These are phyloP conservation scores for Harpegnathos saltator DNA, from an alignment of 1,140 invertebrate genomes.

Conservation along the genomic window DNA sequence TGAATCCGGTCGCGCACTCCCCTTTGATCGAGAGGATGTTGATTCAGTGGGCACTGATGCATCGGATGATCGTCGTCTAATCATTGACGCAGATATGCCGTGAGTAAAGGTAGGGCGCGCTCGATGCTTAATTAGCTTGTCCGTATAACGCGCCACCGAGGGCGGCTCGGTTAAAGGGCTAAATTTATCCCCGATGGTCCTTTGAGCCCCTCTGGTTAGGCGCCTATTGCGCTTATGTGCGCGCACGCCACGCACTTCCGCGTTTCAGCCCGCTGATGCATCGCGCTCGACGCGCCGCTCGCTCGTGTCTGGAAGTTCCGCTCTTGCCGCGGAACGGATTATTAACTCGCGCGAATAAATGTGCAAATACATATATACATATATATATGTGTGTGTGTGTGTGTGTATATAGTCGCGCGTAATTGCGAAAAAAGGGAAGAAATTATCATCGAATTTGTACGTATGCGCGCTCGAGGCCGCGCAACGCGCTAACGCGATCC, in stretches of 20 bases:
- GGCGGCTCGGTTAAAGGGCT: slow-evolving; percentile 55
- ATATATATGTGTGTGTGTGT: no score
- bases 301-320: slow-evolving; percentile 46
- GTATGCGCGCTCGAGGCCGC: no score
- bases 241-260: slow-evolving; percentile 59
- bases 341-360: no score
- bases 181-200: slow-evolving; percentile 58
- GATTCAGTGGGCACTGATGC: slow-evolving; percentile 44
- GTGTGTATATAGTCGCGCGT: no score
- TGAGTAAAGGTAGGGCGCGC: slow-evolving; percentile 39
- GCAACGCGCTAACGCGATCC: no score
- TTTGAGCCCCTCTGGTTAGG: slow-evolving; percentile 53
- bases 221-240: slow-evolving; percentile 29
- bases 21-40: slow-evolving; percentile 42
- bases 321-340: no score
- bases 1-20: slow-evolving; percentile 1
- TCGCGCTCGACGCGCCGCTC: slow-evolving; percentile 4
- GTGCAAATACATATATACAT: no score
- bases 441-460: no score
- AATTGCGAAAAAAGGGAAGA: no score
- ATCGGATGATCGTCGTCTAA: slow-evolving; percentile 43
- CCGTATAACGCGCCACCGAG: slow-evolving; percentile 41
- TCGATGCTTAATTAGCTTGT: slow-evolving; percentile 54
- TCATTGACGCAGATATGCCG: slow-evolving; percentile 41
- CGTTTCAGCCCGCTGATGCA: slow-evolving; percentile 55